Base-by-base conservation (phyloP, 1,140 invertebrate species). In the Drosophila pseudoananassae region DNA sequence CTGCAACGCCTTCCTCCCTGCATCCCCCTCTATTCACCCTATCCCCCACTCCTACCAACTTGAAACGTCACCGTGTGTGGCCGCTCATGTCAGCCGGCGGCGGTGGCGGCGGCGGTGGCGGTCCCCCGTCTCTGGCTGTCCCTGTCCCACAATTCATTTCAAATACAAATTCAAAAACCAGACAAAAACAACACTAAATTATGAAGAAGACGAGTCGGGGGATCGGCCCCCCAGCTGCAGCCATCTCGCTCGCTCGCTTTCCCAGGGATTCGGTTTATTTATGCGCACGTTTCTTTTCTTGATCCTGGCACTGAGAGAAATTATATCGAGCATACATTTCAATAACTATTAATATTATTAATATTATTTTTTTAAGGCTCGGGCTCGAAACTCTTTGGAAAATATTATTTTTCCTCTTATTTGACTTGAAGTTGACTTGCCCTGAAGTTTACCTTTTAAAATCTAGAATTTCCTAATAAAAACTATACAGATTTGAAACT, bases 61-160 rank as follows among this genome's bases (percentile, higher is more conserved):
- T 15, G 1, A 20, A 46, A 3, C 4, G n/a, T 17, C 77, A 31
- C 29, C 20, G 23, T 52, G 82, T 87, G 82, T 87, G 82, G 82
- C 74, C 68, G 52, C 43, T 69, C 66, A 78, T 75, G 82, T 81
- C 78, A 75, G 69, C 79, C 79, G 59, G 46, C 71, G 79, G 79
- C 73, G 8, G 29, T 36, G 36, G 46, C 71, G 79, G 79, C 73
- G 8, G 29, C 36, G 36, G 12, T 9, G 33, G 12, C 1, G 33
- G 38, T 56, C 17, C 29, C 23, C 51, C 8, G 54, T 9, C 14
- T 17, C 40, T 46, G 43, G 29, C 17, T 23, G 15, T 17, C 5
- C 25, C 31, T 57, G 10, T 31, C 64, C 71, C 73, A 65, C 60
- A 49, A 69, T 87, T 80, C 75, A 75, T 76, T 85, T 87, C 73